These are phyloP conservation scores for Hestina assimilis DNA, from an alignment of 1,140 invertebrate species.

Conservation along the genomic window DNA sequence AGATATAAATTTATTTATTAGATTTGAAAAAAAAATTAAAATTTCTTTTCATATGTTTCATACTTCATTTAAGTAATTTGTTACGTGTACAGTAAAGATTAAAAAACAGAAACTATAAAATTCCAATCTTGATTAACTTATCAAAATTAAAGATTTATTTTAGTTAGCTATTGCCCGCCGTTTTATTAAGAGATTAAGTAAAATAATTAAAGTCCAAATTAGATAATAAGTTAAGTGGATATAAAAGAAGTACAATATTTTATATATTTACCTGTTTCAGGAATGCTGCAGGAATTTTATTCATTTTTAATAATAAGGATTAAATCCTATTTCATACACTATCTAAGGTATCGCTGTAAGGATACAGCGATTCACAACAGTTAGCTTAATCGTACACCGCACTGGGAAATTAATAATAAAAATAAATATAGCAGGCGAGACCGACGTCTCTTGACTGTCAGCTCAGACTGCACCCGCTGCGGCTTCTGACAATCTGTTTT, in stretches of 20 bases:
- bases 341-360: neutral
- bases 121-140: no score
- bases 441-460: conserved; percentile 35
- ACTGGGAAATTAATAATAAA: conserved; percentile 1
- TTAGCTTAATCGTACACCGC: neutral
- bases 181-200: no score
- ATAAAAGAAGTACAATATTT: neutral
- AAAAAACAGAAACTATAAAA: no score
- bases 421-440: conserved; percentile 7
- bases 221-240: neutral
- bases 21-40: no score
- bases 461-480: conserved; percentile 32
- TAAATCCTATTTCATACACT: neutral
- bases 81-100: no score
- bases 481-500: conserved; percentile 34
- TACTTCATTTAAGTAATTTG: no score
- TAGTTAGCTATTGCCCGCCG: no score
- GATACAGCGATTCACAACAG: neutral
- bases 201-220: no score
- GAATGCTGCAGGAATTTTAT: conserved; percentile 50
- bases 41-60: no score
- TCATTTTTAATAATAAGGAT: conserved; percentile 30
- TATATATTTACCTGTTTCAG: conserved; percentile 52
- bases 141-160: no score
- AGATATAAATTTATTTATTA: no score